These are phyloP conservation scores for Pristionchus arcanus DNA, from an alignment of 2,888 invertebrate species.

Conservation along the genomic window DNA sequence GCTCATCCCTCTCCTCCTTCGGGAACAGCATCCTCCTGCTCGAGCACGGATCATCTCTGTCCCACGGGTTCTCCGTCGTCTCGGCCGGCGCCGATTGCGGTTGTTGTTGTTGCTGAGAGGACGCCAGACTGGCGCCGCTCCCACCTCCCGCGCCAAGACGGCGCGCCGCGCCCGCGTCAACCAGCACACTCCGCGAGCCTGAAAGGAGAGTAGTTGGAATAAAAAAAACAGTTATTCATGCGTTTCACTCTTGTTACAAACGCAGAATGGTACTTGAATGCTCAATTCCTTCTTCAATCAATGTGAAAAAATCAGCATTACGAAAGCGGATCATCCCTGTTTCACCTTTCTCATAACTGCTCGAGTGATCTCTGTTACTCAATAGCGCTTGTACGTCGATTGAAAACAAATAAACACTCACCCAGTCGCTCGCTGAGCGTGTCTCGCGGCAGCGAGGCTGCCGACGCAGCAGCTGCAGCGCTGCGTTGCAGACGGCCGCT, in stretches of 20 bases:
- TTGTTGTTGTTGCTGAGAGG: neutral
- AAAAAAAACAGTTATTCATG: neutral
- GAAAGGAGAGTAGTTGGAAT: neutral
- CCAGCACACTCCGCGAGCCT: slow-evolving; percentile 33
- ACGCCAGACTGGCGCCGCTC: slow-evolving; percentile 5
- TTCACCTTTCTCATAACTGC: too few relatives aligned
- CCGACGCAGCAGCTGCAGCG: neutral
- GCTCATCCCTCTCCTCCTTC: slow-evolving; percentile 21
- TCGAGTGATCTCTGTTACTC: too few relatives aligned
- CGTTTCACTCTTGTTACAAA: too few relatives aligned
- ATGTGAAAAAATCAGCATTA: too few relatives aligned
- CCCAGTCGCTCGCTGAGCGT: slow-evolving; percentile 48
- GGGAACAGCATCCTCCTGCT: slow-evolving; percentile 21
- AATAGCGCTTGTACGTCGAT: neutral
- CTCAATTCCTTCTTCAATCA: too few relatives aligned
- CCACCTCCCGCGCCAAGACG: neutral
- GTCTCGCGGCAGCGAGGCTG: slow-evolving; percentile 33
- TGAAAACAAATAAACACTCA: neutral
- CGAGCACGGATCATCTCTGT: slow-evolving; percentile 36
- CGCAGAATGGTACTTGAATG: too few relatives aligned
- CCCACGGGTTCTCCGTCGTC: slow-evolving; percentile 48
- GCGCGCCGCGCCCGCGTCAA: slow-evolving; percentile 2
- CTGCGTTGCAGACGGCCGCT: neutral
- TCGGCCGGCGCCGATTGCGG: slow-evolving; percentile 32
- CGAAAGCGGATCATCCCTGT: too few relatives aligned